Evolutionary conservation across 2,888 invertebrate species (phyloP), one percentile per base, ranked within the genome.

Genomic region (Tenthredo amoena): DNA sequence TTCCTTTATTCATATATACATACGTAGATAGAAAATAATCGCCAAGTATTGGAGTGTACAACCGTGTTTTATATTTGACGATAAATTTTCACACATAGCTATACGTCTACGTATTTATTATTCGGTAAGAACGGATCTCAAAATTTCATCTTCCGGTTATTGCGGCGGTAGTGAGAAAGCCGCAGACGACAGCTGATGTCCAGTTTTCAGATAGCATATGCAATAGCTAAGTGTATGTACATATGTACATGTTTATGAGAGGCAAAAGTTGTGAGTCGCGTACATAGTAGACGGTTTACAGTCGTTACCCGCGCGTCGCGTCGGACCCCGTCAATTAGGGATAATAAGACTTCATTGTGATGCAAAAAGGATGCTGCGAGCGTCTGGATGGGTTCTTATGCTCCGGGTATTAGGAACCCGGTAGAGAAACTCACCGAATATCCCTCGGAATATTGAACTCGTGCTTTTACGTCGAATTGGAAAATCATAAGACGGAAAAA

Each of bases 331-430:
- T 81, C 81, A 81, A 81, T 81, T 81, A 62, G 62, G 62, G 81
- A 26, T 81, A 81, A 58, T 81, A 34, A 62, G 81, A 62, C 62
- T 68, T 81, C 81, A 62, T 81, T 81, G 81, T 81, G 81, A 81
- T 81, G 81, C 65, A 74, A 62, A 81, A 81, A 81, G 55, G 77
- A 77, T 81, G 81, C 62, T 62, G 26, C 21, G 21, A 65, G 65
- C 81, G 40, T 62, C 65, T 26, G 81, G 62, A 34, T 77, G 77
- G 55, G 50, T 77, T 43, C 47, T 77, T 77, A 10, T 12, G 74
- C 26, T 72, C 15, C 37, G 37, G 18, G 43, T 43, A 21, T 43
- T 37, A 74, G 72, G 72, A 40, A 74, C 72, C 43, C 40, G 37
- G n/a, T 43, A 74, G n/a, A 74, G 12, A n/a, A 74, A 40, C 72